phyloP scores from a whole-genome alignment of 2,113 vertebrate species.

The Forbesichthys agassizii region DNA sequence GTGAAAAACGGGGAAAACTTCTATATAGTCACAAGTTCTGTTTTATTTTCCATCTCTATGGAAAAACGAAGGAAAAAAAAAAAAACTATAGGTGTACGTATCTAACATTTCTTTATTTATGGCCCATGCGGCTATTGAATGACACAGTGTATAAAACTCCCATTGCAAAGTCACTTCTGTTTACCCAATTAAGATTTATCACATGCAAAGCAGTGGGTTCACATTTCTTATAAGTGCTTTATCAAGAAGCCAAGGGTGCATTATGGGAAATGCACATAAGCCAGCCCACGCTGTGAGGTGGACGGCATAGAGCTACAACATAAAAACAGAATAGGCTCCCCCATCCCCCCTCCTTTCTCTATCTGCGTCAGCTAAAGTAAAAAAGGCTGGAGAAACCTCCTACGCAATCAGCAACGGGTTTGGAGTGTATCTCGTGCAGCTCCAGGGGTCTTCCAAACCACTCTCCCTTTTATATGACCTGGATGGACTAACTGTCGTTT shows the following conservation, averaged over 20 bases:
- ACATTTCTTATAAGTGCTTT: slow-evolving; percentile 52
- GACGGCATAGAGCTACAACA: slow-evolving; percentile 17
- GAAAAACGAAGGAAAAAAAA: slow-evolving; percentile 3
- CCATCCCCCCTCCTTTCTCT: background rate
- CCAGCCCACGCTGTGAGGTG: slow-evolving; percentile 36
- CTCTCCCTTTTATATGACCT: background rate
- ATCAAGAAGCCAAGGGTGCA: slow-evolving; percentile 40
- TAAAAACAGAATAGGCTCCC: slow-evolving; percentile 20
- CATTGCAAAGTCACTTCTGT: slow-evolving; percentile 51
- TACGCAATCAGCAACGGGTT: slow-evolving; percentile 27
- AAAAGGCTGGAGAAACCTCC: slow-evolving; percentile 24
- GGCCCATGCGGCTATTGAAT: slow-evolving; percentile 27
- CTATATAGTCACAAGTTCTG: slow-evolving; percentile 27
- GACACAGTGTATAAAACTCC: slow-evolving; percentile 44
- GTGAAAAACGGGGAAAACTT: slow-evolving; percentile 1
- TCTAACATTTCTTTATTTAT: slow-evolving; percentile 42
- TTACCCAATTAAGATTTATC: slow-evolving; percentile 65
- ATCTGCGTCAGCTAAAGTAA: slow-evolving; percentile 7
- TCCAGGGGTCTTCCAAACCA: slow-evolving; percentile 6
- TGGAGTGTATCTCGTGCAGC: background rate
- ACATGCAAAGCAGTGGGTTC: slow-evolving; percentile 28
- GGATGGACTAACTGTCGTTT: slow-evolving; percentile 8
- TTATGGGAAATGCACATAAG: slow-evolving; percentile 47
- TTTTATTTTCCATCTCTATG: background rate
- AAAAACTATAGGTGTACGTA: slow-evolving; percentile 9